Evolutionary conservation across 2,797 vertebrate genomes (phyloP).

Genomic region (Arvicola amphibius): DNA sequence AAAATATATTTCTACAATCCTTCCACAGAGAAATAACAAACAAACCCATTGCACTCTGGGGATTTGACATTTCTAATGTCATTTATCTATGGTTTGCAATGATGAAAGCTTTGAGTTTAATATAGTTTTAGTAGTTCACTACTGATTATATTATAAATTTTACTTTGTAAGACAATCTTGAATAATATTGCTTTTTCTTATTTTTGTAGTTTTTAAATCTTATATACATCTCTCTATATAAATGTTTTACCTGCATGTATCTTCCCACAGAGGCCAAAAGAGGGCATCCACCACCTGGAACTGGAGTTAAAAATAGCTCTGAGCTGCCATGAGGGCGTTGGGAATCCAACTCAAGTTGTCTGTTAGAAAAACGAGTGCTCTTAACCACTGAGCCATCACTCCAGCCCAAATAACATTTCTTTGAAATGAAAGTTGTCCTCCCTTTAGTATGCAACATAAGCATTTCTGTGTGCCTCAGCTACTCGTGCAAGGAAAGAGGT

Average conservation of each 20-base stretch:
- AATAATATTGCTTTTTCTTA: neutral
- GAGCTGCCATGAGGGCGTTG: neutral
- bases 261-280: neutral
- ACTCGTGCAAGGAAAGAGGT: neutral
- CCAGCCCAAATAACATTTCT: neutral
- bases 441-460: neutral
- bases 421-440: neutral
- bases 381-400: neutral
- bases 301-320: neutral
- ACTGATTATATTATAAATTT: constrained; percentile 9
- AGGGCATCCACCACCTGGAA: neutral
- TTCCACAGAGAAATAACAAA: neutral
- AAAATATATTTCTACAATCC: neutral
- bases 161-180: constrained; percentile 35
- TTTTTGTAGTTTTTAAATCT: neutral
- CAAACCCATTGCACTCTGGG: neutral
- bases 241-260: neutral
- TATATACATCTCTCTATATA: neutral
- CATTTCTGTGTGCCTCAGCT: neutral
- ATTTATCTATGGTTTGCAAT: neutral
- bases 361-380: neutral
- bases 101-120: constrained; percentile 44
- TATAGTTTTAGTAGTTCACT: neutral
- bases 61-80: constrained; percentile 18
- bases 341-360: neutral